These are phyloP conservation scores for Tetheella fluctuosa DNA, from an alignment of 2,888 invertebrate species.

Conservation along the genomic window DNA sequence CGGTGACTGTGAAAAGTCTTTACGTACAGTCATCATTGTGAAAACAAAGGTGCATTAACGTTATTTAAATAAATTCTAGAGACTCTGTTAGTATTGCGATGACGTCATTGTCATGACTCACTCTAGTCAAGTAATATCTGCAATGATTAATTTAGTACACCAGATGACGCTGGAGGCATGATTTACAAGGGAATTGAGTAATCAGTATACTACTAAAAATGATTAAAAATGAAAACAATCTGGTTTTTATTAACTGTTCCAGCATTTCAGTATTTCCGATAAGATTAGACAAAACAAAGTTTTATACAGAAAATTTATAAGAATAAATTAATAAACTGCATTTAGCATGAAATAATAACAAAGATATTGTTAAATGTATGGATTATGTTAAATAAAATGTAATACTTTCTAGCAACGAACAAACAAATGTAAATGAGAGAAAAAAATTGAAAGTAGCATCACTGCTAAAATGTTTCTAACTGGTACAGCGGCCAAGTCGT, in stretches of 20 bases:
- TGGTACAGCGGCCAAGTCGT: neutral
- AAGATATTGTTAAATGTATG: neutral
- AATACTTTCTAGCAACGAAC: neutral
- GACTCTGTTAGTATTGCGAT: conserved; percentile 12
- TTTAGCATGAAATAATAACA: too few relatives aligned
- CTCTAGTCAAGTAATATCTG: conserved; percentile 8
- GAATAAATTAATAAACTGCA: too few relatives aligned
- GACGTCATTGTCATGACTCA: conserved; percentile 18
- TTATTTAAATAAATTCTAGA: neutral
- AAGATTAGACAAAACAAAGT: neutral
- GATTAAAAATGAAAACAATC: too few relatives aligned
- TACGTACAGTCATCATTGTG: too few relatives aligned
- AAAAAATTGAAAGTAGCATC: neutral
- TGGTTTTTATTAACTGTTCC: too few relatives aligned
- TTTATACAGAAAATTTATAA: neutral
- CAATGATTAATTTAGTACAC: conserved; percentile 14
- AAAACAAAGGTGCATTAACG: neutral
- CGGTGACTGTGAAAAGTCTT: neutral
- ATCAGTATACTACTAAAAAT: too few relatives aligned
- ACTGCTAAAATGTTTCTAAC: neutral
- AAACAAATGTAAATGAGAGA: neutral
- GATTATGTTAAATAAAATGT: neutral
- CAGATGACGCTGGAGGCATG: neutral
- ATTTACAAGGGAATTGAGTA: neutral
- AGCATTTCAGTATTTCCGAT: too few relatives aligned